These are phyloP conservation scores for Brachylomia viminalis DNA, from an alignment of 2,888 invertebrate species.

Conservation along the genomic window DNA sequence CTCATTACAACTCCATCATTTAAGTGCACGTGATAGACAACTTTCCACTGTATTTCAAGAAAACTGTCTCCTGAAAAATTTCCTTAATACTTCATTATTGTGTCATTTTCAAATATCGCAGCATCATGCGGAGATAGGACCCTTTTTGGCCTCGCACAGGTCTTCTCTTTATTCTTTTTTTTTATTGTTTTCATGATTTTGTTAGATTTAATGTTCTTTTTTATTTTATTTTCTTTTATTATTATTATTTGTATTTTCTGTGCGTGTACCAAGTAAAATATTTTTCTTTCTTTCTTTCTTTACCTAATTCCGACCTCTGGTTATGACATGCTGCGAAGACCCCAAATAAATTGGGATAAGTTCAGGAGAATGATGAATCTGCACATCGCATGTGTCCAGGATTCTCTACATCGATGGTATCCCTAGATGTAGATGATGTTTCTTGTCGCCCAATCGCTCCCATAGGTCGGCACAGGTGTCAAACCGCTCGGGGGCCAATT, in stretches of 20 bases:
- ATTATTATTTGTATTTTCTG: too few relatives aligned
- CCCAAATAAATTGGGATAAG: not conserved
- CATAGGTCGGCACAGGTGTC: slow-evolving; percentile 81
- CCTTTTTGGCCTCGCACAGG: too few relatives aligned
- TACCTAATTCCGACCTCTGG: too few relatives aligned
- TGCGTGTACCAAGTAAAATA: too few relatives aligned
- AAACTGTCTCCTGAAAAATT: not conserved
- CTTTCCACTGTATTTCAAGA: not conserved
- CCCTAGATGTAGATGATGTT: slow-evolving; percentile 51
- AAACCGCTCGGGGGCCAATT: slow-evolving; percentile 82
- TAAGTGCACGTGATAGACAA: not conserved
- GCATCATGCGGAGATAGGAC: too few relatives aligned
- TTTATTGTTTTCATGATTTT: too few relatives aligned
- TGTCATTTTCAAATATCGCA: too few relatives aligned
- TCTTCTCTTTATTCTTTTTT: too few relatives aligned
- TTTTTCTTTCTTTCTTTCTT: too few relatives aligned
- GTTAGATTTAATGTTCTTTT: too few relatives aligned
- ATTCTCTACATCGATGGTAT: slow-evolving; percentile 18
- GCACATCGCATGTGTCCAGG: not conserved
- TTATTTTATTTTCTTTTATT: too few relatives aligned
- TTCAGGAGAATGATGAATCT: not conserved
- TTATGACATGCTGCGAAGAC: not conserved
- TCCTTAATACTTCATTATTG: not conserved
- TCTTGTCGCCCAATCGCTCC: slow-evolving; percentile 76
- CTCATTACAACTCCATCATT: not conserved